A percentile compares a stretch with the other conserved stretches of the same genome.
These are phyloP conservation scores for Apostichopus californicus DNA, from an alignment of 35 echinoderm and acorn worm species.

Conservation along the genomic window DNA sequence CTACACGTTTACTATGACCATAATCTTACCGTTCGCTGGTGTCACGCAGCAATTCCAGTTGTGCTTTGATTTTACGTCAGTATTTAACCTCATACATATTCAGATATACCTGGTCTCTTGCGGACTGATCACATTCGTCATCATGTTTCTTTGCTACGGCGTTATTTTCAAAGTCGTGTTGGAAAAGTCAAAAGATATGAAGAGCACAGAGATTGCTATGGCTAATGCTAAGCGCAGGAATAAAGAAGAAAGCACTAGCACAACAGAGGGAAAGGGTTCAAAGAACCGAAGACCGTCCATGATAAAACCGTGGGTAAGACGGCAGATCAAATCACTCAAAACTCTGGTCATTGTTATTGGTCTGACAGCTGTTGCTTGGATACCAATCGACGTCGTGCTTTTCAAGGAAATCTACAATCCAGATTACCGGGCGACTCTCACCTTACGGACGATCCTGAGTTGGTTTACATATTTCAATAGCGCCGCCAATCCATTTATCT, in stretches of 20 bases:
- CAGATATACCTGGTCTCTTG: constrained; percentile 52
- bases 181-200: constrained; percentile 28
- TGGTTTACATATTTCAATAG: constrained; percentile 69
- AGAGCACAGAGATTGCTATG: not conserved
- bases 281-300: not conserved
- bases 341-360: constrained; percentile 61
- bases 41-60: not conserved
- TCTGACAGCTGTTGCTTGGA: constrained; percentile 55
- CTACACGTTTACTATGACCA: constrained; percentile 19
- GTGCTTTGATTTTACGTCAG: constrained; percentile 60
- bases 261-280: not conserved
- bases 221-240: not conserved
- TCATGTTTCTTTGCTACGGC: constrained; percentile 46
- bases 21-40: constrained; percentile 48
- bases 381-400: constrained; percentile 47
- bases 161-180: constrained; percentile 41
- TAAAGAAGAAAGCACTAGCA: not conserved
- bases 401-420: constrained; percentile 55
- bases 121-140: constrained; percentile 50
- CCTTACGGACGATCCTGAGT: constrained; percentile 49
- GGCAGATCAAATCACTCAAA: constrained; percentile 40
- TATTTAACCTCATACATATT: constrained; percentile 61
- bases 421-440: constrained; percentile 17
- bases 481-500: constrained; percentile 68
- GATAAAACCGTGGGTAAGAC: not conserved